Evolutionary conservation across 1,140 invertebrate species (phyloP).

Genomic region (Andricus grossulariae): DNA sequence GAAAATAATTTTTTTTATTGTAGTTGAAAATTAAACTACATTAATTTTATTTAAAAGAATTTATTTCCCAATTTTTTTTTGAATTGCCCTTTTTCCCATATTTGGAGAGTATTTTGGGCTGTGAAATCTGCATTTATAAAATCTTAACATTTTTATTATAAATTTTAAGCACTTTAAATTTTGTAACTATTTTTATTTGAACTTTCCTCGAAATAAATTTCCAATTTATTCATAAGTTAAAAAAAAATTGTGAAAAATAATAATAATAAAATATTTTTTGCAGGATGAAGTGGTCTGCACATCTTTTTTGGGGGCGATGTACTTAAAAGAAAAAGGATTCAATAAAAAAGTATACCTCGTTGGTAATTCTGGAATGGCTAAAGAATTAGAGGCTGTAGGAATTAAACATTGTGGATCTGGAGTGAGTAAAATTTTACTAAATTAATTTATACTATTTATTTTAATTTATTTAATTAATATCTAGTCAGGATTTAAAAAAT

Average conservation of each 20-base stretch:
- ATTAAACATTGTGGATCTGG: conserved; percentile 86
- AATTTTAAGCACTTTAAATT: too few species aligned
- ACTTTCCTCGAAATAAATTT: too few species aligned
- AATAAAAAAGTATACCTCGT: conserved; percentile 91
- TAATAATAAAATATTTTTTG: conserved; percentile 42
- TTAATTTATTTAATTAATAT: conserved; percentile 31
- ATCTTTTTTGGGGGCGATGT: conserved; percentile 87
- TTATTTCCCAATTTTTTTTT: too few species aligned
- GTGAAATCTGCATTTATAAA: too few species aligned
- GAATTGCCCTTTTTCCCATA: too few species aligned
- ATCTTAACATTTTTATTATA: too few species aligned
- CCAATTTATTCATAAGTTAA: background rate
- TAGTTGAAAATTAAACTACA: too few species aligned
- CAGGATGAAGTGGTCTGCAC: conserved; percentile 91
- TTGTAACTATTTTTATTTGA: too few species aligned
- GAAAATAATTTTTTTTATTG: too few species aligned
- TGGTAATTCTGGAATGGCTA: conserved; percentile 85
- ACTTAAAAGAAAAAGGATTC: conserved; percentile 85
- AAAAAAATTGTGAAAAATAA: conserved; percentile 17
- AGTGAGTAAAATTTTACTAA: conserved; percentile 74
- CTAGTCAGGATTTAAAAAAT: conserved; percentile 1
- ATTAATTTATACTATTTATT: background rate
- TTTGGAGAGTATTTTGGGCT: too few species aligned
- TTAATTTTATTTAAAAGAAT: too few species aligned
- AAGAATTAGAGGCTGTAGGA: conserved; percentile 87